phyloP scores from a whole-genome alignment of 2,113 vertebrate genomes.

The Protobothrops flavoviridis region DNA sequence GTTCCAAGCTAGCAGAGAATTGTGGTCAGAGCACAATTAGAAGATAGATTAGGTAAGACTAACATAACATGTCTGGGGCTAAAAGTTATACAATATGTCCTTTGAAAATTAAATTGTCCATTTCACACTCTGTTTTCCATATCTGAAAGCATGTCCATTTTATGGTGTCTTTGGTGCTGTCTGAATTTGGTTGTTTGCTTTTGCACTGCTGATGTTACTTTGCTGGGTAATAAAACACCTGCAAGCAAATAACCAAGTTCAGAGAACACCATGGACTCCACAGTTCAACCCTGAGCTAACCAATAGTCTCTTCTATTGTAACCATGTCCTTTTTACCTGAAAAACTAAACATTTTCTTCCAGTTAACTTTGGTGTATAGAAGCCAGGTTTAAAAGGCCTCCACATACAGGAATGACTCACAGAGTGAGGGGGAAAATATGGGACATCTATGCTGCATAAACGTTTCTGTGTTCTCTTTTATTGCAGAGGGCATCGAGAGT shows the following conservation, averaged over 20 bases:
- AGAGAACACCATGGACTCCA: neutral
- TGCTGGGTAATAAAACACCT: neutral
- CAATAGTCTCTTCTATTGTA: neutral
- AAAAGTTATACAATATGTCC: neutral
- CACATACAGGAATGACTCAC: neutral
- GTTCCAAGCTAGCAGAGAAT: neutral
- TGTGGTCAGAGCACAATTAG: neutral
- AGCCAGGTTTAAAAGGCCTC: neutral
- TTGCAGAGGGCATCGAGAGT: conserved; percentile 88
- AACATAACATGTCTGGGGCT: neutral
- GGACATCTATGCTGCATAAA: neutral
- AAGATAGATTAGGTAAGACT: neutral
- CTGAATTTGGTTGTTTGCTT: neutral
- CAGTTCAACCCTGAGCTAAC: neutral
- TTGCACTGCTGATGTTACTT: neutral
- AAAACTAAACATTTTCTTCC: neutral
- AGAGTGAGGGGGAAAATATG: neutral
- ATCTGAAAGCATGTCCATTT: neutral
- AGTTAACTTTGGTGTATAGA: neutral
- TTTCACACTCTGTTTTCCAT: neutral
- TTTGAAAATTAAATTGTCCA: neutral
- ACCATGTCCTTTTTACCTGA: neutral
- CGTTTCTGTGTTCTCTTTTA: neutral
- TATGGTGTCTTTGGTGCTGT: neutral
- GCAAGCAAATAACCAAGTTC: neutral